Evolutionary conservation across 1,140 invertebrate genomes (phyloP).

Genomic region (Agrypnia vestita): DNA sequence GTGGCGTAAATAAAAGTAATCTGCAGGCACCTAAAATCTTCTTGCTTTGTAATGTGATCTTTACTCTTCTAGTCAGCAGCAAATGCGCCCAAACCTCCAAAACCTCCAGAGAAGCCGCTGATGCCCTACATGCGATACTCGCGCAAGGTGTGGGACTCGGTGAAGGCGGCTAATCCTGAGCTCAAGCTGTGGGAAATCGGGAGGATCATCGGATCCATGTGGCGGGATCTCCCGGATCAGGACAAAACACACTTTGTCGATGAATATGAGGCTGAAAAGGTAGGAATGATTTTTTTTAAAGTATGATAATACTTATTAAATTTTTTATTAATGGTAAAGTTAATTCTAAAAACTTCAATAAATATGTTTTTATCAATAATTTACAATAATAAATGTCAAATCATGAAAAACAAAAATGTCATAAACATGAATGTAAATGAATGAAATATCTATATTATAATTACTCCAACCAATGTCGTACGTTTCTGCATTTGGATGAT

Average conservation of each 20-base stretch:
- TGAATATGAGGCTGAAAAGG: conserved; percentile 98
- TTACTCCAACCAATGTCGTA: no score
- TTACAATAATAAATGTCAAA: no score
- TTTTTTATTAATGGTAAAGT: no score
- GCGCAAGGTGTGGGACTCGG: conserved; percentile 95
- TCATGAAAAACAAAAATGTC: no score
- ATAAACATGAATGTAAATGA: no score
- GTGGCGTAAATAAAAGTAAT: no score
- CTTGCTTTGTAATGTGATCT: background rate
- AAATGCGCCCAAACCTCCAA: conserved; percentile 92
- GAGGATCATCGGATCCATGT: conserved; percentile 99
- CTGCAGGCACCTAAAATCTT: no score
- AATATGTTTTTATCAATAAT: no score
- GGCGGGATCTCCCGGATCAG: conserved; percentile 93
- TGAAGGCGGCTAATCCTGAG: conserved; percentile 96
- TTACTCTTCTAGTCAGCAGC: conserved; percentile 76
- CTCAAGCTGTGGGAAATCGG: conserved; percentile 99
- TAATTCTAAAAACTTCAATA: no score
- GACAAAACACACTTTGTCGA: conserved; percentile 96
- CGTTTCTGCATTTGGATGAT: no score
- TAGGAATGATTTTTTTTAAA: conserved; percentile 67
- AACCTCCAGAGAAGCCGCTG: conserved; percentile 97
- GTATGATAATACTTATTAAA: no score
- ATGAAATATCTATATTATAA: no score
- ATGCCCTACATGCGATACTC: conserved; percentile 99